These are phyloP conservation scores for Bombycilla garrulus DNA, from an alignment of 2,113 vertebrate species.

Conservation along the genomic window DNA sequence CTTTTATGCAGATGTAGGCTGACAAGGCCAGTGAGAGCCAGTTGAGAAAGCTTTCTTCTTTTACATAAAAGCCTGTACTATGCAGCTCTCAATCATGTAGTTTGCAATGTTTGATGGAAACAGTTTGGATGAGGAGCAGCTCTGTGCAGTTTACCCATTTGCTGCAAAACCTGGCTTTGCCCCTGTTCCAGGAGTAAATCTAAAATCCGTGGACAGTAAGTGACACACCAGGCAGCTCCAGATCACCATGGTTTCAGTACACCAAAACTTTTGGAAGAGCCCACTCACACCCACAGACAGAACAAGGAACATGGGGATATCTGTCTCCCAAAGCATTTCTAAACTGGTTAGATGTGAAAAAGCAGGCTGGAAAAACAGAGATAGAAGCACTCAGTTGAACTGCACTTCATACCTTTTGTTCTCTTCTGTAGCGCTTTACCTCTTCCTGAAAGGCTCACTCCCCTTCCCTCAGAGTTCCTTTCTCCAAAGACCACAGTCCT, in stretches of 20 bases:
- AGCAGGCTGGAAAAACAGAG: neutral
- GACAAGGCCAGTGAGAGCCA: neutral
- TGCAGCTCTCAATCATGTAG: neutral
- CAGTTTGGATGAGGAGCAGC: neutral
- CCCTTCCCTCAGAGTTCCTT: neutral
- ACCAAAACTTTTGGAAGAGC: neutral
- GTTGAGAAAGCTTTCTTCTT: neutral
- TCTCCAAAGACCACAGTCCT: neutral
- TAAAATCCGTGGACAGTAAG: neutral
- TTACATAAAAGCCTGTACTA: neutral
- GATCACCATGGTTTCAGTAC: neutral
- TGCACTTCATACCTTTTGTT: neutral
- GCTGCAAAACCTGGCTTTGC: neutral
- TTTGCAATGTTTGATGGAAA: neutral
- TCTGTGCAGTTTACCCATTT: neutral
- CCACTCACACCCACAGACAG: fast-evolving
- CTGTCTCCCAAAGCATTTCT: neutral
- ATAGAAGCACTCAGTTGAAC: neutral
- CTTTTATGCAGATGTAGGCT: neutral
- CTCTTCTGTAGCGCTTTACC: neutral
- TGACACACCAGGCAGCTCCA: neutral
- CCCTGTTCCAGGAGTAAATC: neutral
- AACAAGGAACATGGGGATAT: neutral
- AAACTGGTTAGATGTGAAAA: neutral
- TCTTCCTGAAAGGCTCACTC: neutral